phyloP scores from a whole-genome alignment of 2,888 invertebrate species.

The Crioceris asparagi region DNA sequence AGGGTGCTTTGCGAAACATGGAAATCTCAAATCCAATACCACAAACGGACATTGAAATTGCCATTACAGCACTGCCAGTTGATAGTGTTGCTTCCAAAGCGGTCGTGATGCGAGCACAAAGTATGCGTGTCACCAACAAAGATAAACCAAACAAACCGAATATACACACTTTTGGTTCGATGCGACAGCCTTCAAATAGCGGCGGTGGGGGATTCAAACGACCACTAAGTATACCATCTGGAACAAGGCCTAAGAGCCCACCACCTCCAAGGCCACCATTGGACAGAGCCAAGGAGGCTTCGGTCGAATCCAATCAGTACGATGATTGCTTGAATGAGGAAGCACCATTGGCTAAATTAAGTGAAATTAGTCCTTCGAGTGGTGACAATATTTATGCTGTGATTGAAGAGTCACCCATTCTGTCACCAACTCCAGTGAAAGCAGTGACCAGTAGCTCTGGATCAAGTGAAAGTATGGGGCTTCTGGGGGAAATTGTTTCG shows the following conservation, averaged over 20 bases:
- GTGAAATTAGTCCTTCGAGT: conserved; percentile 46
- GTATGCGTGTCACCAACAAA: conserved; percentile 55
- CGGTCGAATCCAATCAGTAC: conserved; percentile 44
- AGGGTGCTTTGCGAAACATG: conserved; percentile 59
- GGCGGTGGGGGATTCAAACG: conserved; percentile 53
- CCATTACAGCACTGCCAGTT: conserved; percentile 50
- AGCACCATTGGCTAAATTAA: conserved; percentile 50
- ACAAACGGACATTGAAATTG: conserved; percentile 53
- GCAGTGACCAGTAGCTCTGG: conserved; percentile 36
- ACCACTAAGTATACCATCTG: conserved; percentile 62
- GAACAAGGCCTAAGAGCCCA: conserved; percentile 60
- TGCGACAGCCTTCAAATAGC: conserved; percentile 63
- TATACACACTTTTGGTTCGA: conserved; percentile 72
- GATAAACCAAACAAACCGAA: conserved; percentile 40
- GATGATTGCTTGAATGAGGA: conserved; percentile 68
- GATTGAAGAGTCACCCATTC: conserved; percentile 63
- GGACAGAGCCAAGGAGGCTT: conserved; percentile 29
- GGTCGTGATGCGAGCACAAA: conserved; percentile 68
- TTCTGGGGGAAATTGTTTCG: conserved; percentile 76
- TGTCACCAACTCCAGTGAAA: conserved; percentile 28
- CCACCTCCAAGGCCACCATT: conserved; percentile 60
- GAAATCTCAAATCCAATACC: conserved; percentile 79
- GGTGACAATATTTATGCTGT: conserved; percentile 78
- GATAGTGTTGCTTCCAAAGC: conserved; percentile 30
- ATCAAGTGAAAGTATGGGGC: conserved; percentile 60